phyloP scores from a whole-genome alignment of 1,140 invertebrate species.

The Dryas iulia region DNA sequence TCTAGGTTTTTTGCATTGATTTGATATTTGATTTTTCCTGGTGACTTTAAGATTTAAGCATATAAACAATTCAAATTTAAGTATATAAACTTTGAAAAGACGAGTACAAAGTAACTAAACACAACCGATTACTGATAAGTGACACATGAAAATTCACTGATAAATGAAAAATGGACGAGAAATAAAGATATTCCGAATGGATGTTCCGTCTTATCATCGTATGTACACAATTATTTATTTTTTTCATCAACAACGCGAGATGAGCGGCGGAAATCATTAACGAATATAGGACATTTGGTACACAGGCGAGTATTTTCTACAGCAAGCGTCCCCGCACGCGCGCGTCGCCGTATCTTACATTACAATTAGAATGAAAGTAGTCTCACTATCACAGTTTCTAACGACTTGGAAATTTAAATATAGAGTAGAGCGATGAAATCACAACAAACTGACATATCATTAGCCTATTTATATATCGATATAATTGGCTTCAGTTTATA shows the following conservation, averaged over 20 bases:
- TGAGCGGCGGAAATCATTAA: not conserved
- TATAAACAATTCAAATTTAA: too few species aligned
- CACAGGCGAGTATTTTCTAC: not conserved
- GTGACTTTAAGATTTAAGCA: too few species aligned
- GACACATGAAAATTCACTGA: too few species aligned
- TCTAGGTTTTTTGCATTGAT: too few species aligned
- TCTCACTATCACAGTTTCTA: not conserved
- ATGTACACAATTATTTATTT: not conserved
- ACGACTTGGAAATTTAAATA: constrained; percentile 2
- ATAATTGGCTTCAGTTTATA: too few species aligned
- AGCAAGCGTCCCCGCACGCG: not conserved
- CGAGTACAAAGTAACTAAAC: too few species aligned
- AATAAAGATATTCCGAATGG: not conserved
- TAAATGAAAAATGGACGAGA: too few species aligned
- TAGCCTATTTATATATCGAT: not conserved
- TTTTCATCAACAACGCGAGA: not conserved
- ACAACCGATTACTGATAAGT: too few species aligned
- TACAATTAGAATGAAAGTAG: constrained; percentile 3
- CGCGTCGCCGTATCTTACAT: not conserved
- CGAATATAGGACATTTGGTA: not conserved
- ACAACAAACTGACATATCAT: not conserved
- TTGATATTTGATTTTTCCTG: too few species aligned
- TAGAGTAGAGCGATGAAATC: not conserved
- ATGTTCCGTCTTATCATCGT: not conserved
- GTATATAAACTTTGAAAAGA: too few species aligned